Evolutionary conservation across 23 tunicate genomes (phyloP), one percentile per base, ranked within the genome.

Genomic region (Aplidium turbinatum): DNA sequence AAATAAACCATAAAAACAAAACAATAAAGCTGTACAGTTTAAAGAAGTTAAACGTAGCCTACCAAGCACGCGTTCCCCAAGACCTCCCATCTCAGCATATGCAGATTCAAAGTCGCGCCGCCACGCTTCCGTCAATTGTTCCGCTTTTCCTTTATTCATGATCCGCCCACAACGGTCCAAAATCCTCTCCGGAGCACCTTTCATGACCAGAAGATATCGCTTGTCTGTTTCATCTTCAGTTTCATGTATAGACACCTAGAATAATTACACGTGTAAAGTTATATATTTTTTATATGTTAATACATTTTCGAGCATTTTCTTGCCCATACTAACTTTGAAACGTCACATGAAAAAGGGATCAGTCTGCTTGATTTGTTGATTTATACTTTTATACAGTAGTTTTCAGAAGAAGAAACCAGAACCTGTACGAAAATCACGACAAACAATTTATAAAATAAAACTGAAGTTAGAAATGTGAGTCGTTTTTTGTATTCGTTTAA

Each of bases 151-250:
- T 36, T 61, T 56, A 63, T 57, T 78, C 72, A 85, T 33, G 35
- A 85, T 85, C 47, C 48, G 57, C 79, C 51, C 47, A 75, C 92
- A 85, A 3, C 92, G 61, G 19, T 47, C 51, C 26, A 85, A 31
- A 52, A 85, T 85, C 35, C 85, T 51, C 66, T 85, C 92, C 46
- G 92, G 92, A 34, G 92, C 92, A 19, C 92, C 92, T 70, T 84
- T 84, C 90, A 84, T 84, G 72, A 78, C 92, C 36, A 85, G 66
- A 26, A 85, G 79, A 56, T 85, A 78, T 13, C 92, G 72, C 18
- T 38, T 58, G 39, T 85, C 92, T 1, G 46, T 35, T 13, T 74
- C 39, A 32, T 85, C 92, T 78, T 85, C 92, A 20, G 92, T 85
- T 47, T 85, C 92, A 38, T 85, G 92, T 28, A 85, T 70, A 1